Evolutionary conservation across 1,140 invertebrate genomes (phyloP).

Genomic region (Aphaenogaster rudis): DNA sequence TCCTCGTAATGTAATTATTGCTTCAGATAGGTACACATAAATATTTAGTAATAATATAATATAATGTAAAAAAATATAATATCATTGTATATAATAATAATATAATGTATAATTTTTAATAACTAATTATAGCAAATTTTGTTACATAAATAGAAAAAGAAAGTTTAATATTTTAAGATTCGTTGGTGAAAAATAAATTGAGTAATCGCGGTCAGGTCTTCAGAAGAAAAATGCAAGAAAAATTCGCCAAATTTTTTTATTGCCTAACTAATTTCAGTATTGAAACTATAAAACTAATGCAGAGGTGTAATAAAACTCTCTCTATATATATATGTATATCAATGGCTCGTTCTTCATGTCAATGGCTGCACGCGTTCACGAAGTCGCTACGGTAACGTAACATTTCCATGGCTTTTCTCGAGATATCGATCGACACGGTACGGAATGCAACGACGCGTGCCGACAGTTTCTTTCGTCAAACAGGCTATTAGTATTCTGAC

Average conservation of each 20-base stretch:
- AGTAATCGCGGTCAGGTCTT: background rate
- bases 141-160: background rate
- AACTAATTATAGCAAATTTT: background rate
- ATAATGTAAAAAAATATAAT: background rate
- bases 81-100: background rate
- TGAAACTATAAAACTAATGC: background rate
- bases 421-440: conserved; percentile 53
- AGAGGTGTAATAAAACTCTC: background rate
- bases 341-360: background rate
- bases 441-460: conserved; percentile 42
- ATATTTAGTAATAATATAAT: background rate
- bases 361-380: conserved; percentile 10
- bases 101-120: background rate
- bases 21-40: background rate
- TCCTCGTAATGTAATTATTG: background rate
- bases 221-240: background rate
- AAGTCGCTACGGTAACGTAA: conserved; percentile 53
- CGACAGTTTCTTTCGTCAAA: conserved; percentile 39
- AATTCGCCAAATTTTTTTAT: background rate
- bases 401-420: conserved; percentile 60
- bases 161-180: background rate
- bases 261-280: background rate
- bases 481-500: conserved; percentile 16
- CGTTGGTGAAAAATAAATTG: background rate
- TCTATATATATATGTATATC: background rate